Conservation (phyloP, 2,888 invertebrate genomes). For the Synergus gifuensis region DNA sequence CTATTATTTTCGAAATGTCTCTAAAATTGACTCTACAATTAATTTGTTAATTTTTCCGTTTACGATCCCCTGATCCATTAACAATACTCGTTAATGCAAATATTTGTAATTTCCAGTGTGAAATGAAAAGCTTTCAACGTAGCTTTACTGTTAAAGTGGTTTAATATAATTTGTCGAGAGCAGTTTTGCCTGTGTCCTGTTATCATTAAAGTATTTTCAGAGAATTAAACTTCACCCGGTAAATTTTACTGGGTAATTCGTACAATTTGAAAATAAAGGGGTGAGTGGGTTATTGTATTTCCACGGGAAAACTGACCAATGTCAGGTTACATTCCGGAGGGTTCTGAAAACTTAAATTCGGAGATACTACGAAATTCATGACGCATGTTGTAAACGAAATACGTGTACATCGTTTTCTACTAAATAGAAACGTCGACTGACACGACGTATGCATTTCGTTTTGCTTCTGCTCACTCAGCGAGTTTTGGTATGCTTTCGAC, state of each 20-base stretch:
- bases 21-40: no score
- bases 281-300: conserved; percentile 4
- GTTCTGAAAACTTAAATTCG: conserved; percentile 39
- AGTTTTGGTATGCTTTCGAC: conserved; percentile 8
- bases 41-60: no score
- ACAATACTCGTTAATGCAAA: background rate
- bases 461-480: conserved; percentile 23
- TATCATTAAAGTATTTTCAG: conserved; percentile 9
- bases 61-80: background rate
- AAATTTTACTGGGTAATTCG: background rate
- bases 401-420: conserved; percentile 41
- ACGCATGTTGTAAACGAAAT: conserved; percentile 36
- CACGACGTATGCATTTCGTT: conserved; percentile 33
- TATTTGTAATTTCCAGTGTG: conserved; percentile 1
- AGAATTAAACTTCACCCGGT: background rate
- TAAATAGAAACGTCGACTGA: conserved; percentile 33
- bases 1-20: no score
- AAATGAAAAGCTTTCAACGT: background rate
- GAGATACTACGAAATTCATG: conserved; percentile 36
- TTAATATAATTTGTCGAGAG: conserved; percentile 4
- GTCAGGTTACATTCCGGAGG: conserved; percentile 21
- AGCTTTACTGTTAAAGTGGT: background rate
- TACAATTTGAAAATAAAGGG: conserved; percentile 1
- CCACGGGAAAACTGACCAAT: background rate
- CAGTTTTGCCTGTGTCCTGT: background rate